Base-by-base conservation (phyloP, 2,888 invertebrate species). In the Andrena trimmerana region DNA sequence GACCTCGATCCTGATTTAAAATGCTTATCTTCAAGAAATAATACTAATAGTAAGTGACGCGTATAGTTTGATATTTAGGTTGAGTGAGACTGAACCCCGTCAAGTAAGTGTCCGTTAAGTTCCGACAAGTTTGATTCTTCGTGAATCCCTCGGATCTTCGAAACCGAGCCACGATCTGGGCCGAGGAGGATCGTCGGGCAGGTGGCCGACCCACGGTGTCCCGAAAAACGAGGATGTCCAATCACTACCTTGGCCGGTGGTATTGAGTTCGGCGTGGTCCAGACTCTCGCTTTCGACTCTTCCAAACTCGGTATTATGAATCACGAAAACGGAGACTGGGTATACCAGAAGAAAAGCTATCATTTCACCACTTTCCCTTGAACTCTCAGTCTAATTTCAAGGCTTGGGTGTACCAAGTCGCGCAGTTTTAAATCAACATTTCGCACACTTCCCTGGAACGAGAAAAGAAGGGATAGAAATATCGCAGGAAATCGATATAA, bases 181-280 rank as follows among this genome's bases (percentile, higher is more conserved):
- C 52, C 6, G 20, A 60, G 65, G 63, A 78, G 78, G 66, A 66
- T 60, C 62, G 20, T n/a, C 5, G 31, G 72, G 67, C 89, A 87
- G 89, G 81, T 89, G 89, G 89, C 72, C 81, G 79, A 85, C 71
- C 81, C 63, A 73, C 42, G 63, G 36, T 68, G 68, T 29, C 20
- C 52, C 63, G 54, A 76, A 57, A 83, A 83, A 83, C 63, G 73
- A 86, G 75, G 52, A 69, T 68, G 72, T 68, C 66, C 60, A 59
- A 60, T 60, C 69, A 13, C 71, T 78, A 86, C 85, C 86, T 90
- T 86, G 86, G 73, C 71, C 78, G 70, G 60, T 68, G 82, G 83
- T 88, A 70, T 88, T 82, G 73, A 73, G 80, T 88, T 90, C 76
- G 80, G 78, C 27, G 50, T 7, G 65, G 57, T 36, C 72, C 20